Evolutionary conservation across 2,113 vertebrate genomes (phyloP).

Genomic region (Platichthys stellatus): DNA sequence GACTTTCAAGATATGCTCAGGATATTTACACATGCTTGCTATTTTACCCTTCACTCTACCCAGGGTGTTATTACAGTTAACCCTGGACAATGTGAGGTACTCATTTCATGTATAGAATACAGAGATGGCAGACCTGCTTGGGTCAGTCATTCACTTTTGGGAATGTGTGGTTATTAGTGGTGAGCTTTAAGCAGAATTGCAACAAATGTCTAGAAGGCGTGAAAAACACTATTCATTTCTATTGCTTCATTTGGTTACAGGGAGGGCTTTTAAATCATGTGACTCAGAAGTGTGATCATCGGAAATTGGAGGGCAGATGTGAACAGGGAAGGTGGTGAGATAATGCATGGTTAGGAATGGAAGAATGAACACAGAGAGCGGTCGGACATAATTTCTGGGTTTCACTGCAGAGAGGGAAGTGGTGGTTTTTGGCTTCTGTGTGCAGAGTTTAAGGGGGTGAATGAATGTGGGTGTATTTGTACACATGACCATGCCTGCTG

Average conservation of each 20-base stretch:
- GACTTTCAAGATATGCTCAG: slow-evolving; percentile 47
- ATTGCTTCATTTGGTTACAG: slow-evolving; percentile 61
- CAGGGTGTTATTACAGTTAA: slow-evolving; percentile 70
- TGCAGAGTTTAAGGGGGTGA: slow-evolving; percentile 50
- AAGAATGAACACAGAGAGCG: slow-evolving; percentile 63
- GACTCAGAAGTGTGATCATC: slow-evolving; percentile 54
- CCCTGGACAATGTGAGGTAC: slow-evolving; percentile 58
- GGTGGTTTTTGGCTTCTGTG: slow-evolving; percentile 74
- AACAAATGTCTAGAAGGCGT: slow-evolving; percentile 64
- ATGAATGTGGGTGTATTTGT: slow-evolving; percentile 51
- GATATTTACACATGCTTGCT: slow-evolving; percentile 68
- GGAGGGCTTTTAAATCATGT: slow-evolving; percentile 55
- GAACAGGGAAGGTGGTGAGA: slow-evolving; percentile 65
- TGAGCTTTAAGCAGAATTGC: slow-evolving; percentile 61
- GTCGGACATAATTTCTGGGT: slow-evolving; percentile 68
- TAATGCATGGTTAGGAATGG: slow-evolving; percentile 57
- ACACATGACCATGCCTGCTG: slow-evolving; percentile 46
- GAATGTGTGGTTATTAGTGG: slow-evolving; percentile 71
- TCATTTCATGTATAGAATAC: slow-evolving; percentile 69
- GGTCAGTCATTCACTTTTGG: slow-evolving; percentile 74
- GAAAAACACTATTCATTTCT: slow-evolving; percentile 58
- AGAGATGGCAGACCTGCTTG: slow-evolving; percentile 58
- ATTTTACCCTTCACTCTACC: slow-evolving; percentile 53
- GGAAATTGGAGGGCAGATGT: slow-evolving; percentile 67
- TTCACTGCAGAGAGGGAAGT: slow-evolving; percentile 65